Conservation (phyloP, 2,888 invertebrate species). For the Plemyria rubiginata region DNA sequence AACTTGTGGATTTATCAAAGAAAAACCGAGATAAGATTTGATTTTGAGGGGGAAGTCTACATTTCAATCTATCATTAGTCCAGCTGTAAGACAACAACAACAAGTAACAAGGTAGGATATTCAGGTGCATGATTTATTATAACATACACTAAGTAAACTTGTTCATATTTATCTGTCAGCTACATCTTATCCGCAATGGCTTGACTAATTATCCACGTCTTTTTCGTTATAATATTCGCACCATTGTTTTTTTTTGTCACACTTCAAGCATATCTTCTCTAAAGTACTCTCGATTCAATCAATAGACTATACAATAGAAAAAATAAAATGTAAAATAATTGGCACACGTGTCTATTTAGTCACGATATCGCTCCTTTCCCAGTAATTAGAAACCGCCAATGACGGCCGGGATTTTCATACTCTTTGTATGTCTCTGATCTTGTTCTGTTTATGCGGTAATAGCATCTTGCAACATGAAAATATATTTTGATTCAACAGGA, state of each 20-base stretch:
- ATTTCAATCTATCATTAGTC: no score
- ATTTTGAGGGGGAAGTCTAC: no score
- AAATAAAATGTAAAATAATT: slow-evolving; percentile 39
- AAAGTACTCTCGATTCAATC: slow-evolving; percentile 29
- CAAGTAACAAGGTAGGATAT: no score
- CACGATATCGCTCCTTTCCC: slow-evolving; percentile 41
- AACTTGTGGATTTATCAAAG: no score
- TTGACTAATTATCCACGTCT: neutral
- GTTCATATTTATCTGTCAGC: no score
- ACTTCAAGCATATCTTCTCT: slow-evolving; percentile 14
- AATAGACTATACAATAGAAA: slow-evolving; percentile 29
- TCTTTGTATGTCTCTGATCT: neutral
- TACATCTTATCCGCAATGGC: neutral
- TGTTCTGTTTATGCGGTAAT: no score
- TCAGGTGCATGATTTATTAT: no score
- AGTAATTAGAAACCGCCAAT: neutral
- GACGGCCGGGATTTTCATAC: neutral
- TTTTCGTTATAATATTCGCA: neutral
- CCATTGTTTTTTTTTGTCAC: slow-evolving; percentile 16
- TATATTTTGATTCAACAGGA: no score
- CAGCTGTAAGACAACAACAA: no score
- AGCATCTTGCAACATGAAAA: no score
- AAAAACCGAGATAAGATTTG: no score
- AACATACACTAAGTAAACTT: no score
- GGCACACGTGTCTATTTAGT: slow-evolving; percentile 45